Evolutionary conservation across 2,888 invertebrate genomes (phyloP), one percentile per base, ranked within the genome.

Genomic region (Neoascia interrupta): DNA sequence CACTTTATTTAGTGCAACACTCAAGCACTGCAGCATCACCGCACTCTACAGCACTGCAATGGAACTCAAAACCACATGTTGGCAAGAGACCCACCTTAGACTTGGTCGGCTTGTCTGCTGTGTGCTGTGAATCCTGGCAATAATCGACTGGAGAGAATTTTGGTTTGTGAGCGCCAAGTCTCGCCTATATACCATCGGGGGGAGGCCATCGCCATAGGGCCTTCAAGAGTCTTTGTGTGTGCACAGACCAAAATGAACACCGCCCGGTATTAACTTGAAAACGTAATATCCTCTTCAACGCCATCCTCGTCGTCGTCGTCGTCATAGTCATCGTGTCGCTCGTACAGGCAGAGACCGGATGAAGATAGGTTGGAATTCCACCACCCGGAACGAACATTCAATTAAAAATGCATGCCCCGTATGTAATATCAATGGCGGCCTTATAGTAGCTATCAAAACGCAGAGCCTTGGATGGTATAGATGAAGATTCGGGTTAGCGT

Each of bases 61-160:
- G 56, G 73, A 79, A 73, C 61, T 73, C 54, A 54, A 79, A 79
- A 79, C 79, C 72, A 73, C 73, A 79, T 79, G 79, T 61, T 73
- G 73, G 54, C 72, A 53, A 23, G 60, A 15, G 31, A n/a, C 28
- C 49, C 54, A 37, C n/a, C 60, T 43, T 28, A 43, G 19, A 10
- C n/a, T n/a, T n/a, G n/a, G n/a, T n/a, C n/a, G n/a, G n/a, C n/a
- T n/a, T 36, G 36, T 18, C 34, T 51, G 34, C 36, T 41, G 16
- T 21, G 11, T 26, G 5, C 31, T 23, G 19, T 19, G 37, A 21
- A 79, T 79, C 54, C 66, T 26, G 61, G 66, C 54, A 79, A 73
- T 79, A 79, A 79, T 79, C 54, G 36, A 68, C 64, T 36, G 66
- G 51, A 41, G 45, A 26, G 45, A 36, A 53, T 69, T 69, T 60